Evolutionary conservation across 92 coral and sea anemone genomes (phyloP), one percentile per base, ranked within the genome.

Genomic region (Anthopleura xanthogrammica): DNA sequence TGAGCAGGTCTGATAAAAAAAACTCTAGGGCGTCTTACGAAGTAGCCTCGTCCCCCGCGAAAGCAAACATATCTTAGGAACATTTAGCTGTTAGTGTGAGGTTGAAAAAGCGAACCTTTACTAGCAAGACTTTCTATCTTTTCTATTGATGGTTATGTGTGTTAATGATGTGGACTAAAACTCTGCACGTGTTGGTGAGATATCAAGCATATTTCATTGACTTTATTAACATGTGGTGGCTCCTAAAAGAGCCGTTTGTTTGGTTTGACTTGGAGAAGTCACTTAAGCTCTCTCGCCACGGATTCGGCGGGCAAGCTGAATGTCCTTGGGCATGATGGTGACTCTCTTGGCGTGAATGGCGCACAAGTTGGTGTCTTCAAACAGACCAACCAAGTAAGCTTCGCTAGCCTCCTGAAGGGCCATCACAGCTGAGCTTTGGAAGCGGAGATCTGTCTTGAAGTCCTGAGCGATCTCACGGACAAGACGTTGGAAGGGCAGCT

Each of bases 301-400:
- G 90, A 95, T 95, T 78, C 98, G 94, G 89, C 98, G 95, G 86
- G 98, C 98, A 22, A 95, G 96, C 86, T 95, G 98, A 52, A 95
- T 95, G 86, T 95, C 98, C 83, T 95, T 95, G 43, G 98, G 98
- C 96, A 92, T 95, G 94, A 95, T 94, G 87, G 98, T 94, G 81
- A 94, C 98, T 24, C 98, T 90, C 91, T 95, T 95, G 93, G 98
- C 98, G 90, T 95, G 98, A 88, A 93, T 95, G 98, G 98, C 97
- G 87, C 97, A 92, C 94, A 92, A 90, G 92, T 95, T 95, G 83
- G 98, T 92, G 92, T 95, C 98, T 71, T 95, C 98, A 88, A 95
- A 95, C 80, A 95, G 97, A 89, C 98, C 98, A 79, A 95, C 98
- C 70, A 95, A 94, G 90, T 95, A 95, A 29, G 97, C 97, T 80